A percentile compares a stretch with the other conserved stretches of the same genome.
These are phyloP conservation scores for Ranitomeya imitator DNA, from an alignment of 2,113 vertebrate species.

Conservation along the genomic window DNA sequence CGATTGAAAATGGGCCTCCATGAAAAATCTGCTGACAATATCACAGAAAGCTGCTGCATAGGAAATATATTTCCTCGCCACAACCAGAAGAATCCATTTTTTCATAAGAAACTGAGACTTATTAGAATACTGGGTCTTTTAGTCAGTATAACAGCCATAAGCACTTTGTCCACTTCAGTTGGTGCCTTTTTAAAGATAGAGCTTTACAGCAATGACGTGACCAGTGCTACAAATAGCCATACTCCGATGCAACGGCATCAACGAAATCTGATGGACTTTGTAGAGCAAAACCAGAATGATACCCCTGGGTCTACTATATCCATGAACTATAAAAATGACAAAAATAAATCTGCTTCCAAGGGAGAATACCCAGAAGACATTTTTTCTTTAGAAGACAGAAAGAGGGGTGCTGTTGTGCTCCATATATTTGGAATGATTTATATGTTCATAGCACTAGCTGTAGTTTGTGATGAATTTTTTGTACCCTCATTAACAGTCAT, in stretches of 20 bases:
- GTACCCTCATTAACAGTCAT: constrained; percentile 97
- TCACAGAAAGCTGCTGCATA: constrained; percentile 68
- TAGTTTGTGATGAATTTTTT: constrained; percentile 98
- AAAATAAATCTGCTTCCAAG: constrained; percentile 68
- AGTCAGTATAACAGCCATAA: constrained; percentile 84
- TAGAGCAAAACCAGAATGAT: constrained; percentile 70
- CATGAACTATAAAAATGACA: constrained; percentile 68
- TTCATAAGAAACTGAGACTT: constrained; percentile 86
- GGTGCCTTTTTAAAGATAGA: constrained; percentile 88
- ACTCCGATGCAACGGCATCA: constrained; percentile 68
- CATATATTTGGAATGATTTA: constrained; percentile 97
- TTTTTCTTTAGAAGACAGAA: constrained; percentile 83
- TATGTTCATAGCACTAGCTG: constrained; percentile 98
- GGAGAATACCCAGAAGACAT: constrained; percentile 90
- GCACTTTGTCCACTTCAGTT: constrained; percentile 81
- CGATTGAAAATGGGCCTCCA: constrained; percentile 69
- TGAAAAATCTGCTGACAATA: constrained; percentile 61
- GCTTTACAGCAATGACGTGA: constrained; percentile 65
- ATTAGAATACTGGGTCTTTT: constrained; percentile 83
- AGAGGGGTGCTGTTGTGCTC: constrained; percentile 86
- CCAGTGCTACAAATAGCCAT: constrained; percentile 64
- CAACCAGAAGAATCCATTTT: constrained; percentile 68
- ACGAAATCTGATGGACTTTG: constrained; percentile 90
- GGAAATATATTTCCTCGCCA: constrained; percentile 59
- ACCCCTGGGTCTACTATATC: constrained; percentile 71